Evolutionary conservation across 2,797 vertebrate genomes (phyloP), one percentile per base, ranked within the genome.

Genomic region (Thalassophryne amazonica): DNA sequence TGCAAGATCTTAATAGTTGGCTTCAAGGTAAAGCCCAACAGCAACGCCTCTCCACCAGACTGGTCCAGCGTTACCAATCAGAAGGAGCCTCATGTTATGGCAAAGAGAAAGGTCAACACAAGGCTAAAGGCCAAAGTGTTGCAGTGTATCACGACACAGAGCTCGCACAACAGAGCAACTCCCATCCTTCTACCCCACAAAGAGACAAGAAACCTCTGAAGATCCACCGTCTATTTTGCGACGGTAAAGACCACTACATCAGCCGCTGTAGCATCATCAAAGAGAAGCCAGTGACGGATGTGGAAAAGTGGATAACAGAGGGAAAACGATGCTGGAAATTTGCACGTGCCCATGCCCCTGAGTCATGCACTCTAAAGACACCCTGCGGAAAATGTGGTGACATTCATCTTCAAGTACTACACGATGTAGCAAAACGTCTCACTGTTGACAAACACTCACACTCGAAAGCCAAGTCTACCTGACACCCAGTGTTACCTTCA

Each of bases 11-110:
- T 0, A 2, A 16, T 5, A 27, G 36, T 3, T 66, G 36, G 48
- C 55, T 66, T 6, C 42, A 59, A 14, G 15, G n/a, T 8, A 65
- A 41, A 12, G 54, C 47, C 5, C 41, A 65, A 24, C 61, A 59
- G 7, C 36, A 66, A 7, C 4, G 25, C 3, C 7, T 42, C n/a
- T 43, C 55, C 5, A 53, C 7, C 13, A 34, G 40, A 12, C 13
- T 60, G 8, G 48, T 48, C 1, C 42, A 60, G 4, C 9, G 10
- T 24, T 49, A 43, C 6, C 51, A 40, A 17, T 12, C 11, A 0
- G 23, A 41, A 30, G 48, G 16, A 12, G 19, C 22, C 7, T 1
- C n/a, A 3, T 12, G 13, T 2, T 12, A 25, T 6, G 30, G 6
- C 11, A 46, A 1, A 1, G 30, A 27, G 11, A 25, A 23, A 7